Evolutionary conservation across 2,113 vertebrate species (phyloP), one percentile per base, ranked within the genome.

Genomic region (Uropsilus gracilis): DNA sequence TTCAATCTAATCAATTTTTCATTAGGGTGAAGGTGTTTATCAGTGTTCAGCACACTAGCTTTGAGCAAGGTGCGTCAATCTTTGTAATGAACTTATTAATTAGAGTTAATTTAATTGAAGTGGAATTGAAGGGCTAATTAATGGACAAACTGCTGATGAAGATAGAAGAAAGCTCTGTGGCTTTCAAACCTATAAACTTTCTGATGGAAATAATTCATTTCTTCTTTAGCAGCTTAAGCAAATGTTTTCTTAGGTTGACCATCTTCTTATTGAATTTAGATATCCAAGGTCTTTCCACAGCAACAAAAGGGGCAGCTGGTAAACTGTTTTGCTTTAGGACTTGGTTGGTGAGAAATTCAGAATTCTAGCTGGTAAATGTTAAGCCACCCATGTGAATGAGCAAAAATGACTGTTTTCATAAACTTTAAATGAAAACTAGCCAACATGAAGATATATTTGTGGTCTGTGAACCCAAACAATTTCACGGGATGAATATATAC

Each of bases 11-110:
- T 99, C 99, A 99, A 99, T 99, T 99, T 99, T 99, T 99, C 99
- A 99, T 99, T 99, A 99, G 98, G 97, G 98, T 97, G 98, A 99
- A 99, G 98, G 99, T 99, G 99, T 99, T 99, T 99, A 99, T 99
- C 99, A 99, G 99, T 98, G 97, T 99, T 99, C 98, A 99, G 98
- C 99, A 99, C 98, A 98, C 99, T 98, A 96, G 97, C 98, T 98
- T 98, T 99, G 98, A 99, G 99, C 98, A 98, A 98, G 97, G 97
- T 98, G 97, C 94, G 99, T 99, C 99, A 99, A 99, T 99, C 98
- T 98, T 98, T 98, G 98, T 99, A 98, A 98, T 98, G 98, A 98
- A 98, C 98, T 99, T 99, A 99, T 99, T 99, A 99, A 99, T 99
- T 99, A 99, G 99, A 99, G 98, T 99, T 99, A 99, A 99, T 99